phyloP scores from a whole-genome alignment of 2,888 invertebrate species.

The Eremobia ochroleuca region DNA sequence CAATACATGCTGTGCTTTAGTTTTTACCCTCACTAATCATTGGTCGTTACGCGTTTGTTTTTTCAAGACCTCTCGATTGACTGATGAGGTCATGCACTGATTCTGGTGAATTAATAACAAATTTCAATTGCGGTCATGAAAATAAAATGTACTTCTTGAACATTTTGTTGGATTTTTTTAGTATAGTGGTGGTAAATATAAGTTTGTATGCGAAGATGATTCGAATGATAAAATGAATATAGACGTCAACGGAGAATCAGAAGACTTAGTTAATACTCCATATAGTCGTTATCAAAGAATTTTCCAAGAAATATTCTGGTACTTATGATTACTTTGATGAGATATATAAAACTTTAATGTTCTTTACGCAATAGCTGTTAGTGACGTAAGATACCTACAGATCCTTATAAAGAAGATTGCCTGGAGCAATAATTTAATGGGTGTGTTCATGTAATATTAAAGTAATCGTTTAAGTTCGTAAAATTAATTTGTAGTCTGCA shows the following conservation, averaged over 20 bases:
- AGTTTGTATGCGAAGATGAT: slow-evolving; percentile 60
- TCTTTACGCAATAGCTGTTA: slow-evolving; percentile 18
- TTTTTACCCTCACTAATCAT: slow-evolving; percentile 70
- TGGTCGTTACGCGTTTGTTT: slow-evolving; percentile 73
- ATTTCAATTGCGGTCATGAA: slow-evolving; percentile 54
- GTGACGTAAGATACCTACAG: slow-evolving; percentile 36
- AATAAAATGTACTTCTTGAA: slow-evolving; percentile 47
- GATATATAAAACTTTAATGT: slow-evolving; percentile 24
- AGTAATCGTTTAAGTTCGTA: slow-evolving; percentile 17
- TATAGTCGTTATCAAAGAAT: not conserved
- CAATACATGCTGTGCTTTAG: slow-evolving; percentile 68
- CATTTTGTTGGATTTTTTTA: slow-evolving; percentile 18
- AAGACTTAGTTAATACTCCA: not conserved
- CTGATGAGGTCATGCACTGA: slow-evolving; percentile 74
- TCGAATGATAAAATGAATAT: slow-evolving; percentile 30
- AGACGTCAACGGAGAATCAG: slow-evolving; percentile 30
- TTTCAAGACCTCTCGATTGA: slow-evolving; percentile 68
- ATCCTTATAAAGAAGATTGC: slow-evolving; percentile 47
- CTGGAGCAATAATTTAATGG: slow-evolving; percentile 30
- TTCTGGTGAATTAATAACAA: slow-evolving; percentile 61
- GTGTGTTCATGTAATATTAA: slow-evolving; percentile 19
- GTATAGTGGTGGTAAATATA: slow-evolving; percentile 26
- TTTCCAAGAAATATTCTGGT: slow-evolving; percentile 16
- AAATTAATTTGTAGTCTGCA: slow-evolving; percentile 17
- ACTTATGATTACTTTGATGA: slow-evolving; percentile 19